These are phyloP conservation scores for Eolophus roseicapilla DNA, from an alignment of 2,113 vertebrate species.

Conservation along the genomic window DNA sequence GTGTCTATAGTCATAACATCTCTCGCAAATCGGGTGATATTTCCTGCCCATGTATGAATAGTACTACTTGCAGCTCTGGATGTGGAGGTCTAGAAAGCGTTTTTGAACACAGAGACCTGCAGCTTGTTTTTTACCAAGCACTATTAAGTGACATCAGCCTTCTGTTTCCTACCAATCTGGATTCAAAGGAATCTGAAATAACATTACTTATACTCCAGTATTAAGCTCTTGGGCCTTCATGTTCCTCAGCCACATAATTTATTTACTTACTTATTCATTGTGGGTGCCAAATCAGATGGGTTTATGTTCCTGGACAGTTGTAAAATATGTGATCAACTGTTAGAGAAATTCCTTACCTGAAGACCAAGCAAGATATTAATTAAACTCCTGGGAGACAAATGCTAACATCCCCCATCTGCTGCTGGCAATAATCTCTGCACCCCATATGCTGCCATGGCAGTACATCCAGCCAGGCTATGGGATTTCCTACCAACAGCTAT, in stretches of 20 bases:
- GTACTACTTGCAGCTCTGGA: background rate
- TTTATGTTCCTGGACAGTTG: background rate
- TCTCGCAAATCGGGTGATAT: background rate
- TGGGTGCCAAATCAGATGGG: background rate
- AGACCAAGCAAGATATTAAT: background rate
- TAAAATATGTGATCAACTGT: background rate
- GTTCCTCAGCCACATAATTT: background rate
- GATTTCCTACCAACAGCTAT: background rate
- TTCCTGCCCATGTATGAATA: background rate
- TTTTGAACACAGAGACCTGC: background rate
- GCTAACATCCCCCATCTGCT: background rate
- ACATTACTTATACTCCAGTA: background rate
- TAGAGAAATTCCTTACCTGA: background rate
- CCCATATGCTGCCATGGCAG: background rate
- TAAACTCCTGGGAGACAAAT: background rate
- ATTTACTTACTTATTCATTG: background rate
- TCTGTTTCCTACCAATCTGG: background rate
- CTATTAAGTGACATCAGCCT: accelerated
- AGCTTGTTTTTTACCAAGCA: background rate
- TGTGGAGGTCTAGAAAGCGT: background rate
- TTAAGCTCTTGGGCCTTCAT: background rate
- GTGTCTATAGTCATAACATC: background rate
- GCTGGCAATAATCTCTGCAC: background rate
- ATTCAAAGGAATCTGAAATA: background rate
- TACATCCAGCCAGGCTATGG: background rate